These are phyloP conservation scores for Achroia grisella DNA, from an alignment of 1,140 invertebrate species.

Conservation along the genomic window DNA sequence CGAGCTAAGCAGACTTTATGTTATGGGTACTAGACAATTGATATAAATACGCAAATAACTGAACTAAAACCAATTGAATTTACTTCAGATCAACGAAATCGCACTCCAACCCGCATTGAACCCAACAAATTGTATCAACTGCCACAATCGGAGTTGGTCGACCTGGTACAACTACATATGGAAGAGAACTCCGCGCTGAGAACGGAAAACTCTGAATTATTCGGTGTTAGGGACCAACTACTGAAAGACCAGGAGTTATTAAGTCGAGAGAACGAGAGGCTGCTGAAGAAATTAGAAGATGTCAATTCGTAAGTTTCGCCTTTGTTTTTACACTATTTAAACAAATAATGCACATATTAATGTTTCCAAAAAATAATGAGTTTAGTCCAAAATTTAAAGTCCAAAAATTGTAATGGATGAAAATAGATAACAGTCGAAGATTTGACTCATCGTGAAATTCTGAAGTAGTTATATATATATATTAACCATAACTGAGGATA, in stretches of 20 bases:
- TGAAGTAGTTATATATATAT: no score
- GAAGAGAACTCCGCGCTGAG: conserved; percentile 90
- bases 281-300: conserved; percentile 90
- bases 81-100: conserved; percentile 27
- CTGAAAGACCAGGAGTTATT: conserved; percentile 92
- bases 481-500: no score
- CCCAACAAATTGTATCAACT: conserved; percentile 82
- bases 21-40: no score
- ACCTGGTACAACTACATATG: conserved; percentile 85
- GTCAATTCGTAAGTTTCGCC: conserved; percentile 82
- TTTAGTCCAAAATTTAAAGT: no score
- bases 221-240: conserved; percentile 84
- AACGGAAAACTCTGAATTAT: conserved; percentile 90
- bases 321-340: not conserved
- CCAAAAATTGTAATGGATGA: no score
- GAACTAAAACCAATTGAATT: no score
- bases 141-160: conserved; percentile 80
- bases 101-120: conserved; percentile 77
- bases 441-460: no score
- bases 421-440: no score
- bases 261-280: conserved; percentile 91
- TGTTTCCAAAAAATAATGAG: no score
- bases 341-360: no score
- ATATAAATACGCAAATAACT: no score
- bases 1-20: no score